phyloP scores from a whole-genome alignment of 2,113 vertebrate genomes.

The Cichladusa arquata region DNA sequence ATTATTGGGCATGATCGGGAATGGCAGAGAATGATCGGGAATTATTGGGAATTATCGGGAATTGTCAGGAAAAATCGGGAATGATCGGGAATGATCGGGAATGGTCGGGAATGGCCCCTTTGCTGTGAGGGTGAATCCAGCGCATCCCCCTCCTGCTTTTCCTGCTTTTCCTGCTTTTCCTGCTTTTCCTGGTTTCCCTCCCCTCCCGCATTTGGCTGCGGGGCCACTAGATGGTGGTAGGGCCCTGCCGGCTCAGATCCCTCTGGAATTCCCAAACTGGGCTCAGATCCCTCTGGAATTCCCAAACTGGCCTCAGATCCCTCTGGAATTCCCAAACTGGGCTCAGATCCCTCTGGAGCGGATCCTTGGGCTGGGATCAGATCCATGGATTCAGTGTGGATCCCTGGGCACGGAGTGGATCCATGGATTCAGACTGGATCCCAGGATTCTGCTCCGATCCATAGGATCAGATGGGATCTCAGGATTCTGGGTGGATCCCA shows the following conservation, averaged over 20 bases:
- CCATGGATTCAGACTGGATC: too few relatives aligned
- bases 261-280: not conserved
- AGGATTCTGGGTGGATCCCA: too few relatives aligned
- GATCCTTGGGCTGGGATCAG: not conserved
- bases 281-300: not conserved
- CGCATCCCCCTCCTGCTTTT: not conserved
- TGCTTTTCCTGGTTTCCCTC: not conserved
- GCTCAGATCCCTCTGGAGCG: not conserved
- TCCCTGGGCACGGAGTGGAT: too few relatives aligned
- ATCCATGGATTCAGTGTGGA: not conserved
- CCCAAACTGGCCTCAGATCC: accelerated
- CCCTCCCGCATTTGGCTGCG: not conserved
- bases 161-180: not conserved
- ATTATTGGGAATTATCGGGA: too few relatives aligned
- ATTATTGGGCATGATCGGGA: too few relatives aligned
- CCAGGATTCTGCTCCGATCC: too few relatives aligned
- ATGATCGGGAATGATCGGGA: too few relatives aligned
- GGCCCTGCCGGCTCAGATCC: not conserved
- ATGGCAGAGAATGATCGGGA: accelerated
- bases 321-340: not conserved
- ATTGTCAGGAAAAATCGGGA: too few relatives aligned
- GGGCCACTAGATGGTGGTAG: not conserved
- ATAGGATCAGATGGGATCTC: too few relatives aligned
- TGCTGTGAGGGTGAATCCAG: not conserved
- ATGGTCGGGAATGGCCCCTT: not conserved